phyloP scores from a whole-genome alignment of 2,797 vertebrate species.

The Balearica regulorum region DNA sequence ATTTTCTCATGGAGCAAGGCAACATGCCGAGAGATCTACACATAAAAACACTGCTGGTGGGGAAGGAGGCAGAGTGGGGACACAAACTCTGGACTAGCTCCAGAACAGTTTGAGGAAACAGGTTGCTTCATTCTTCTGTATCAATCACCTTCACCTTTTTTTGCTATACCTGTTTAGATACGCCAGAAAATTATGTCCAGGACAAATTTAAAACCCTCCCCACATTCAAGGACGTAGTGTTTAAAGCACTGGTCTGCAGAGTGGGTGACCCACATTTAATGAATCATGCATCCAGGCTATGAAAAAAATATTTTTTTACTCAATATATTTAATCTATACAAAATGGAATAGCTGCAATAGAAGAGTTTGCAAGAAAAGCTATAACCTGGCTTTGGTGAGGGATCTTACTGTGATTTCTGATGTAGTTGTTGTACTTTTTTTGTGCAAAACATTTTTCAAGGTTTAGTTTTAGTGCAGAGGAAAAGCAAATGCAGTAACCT shows the following conservation, averaged over 20 bases:
- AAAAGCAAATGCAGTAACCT: not conserved
- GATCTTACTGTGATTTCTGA: not conserved
- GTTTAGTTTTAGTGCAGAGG: not conserved
- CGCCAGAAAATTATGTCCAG: not conserved
- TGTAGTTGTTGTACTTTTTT: not conserved
- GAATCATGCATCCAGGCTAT: not conserved
- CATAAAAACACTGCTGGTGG: not conserved
- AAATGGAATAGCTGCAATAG: not conserved
- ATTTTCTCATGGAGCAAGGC: not conserved
- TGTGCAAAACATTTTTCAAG: not conserved
- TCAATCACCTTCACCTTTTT: not conserved
- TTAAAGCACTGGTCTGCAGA: not conserved
- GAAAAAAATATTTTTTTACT: not conserved
- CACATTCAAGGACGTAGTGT: not conserved
- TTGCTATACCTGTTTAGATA: not conserved
- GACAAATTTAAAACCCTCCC: not conserved
- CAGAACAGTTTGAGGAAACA: not conserved
- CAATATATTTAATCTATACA: not conserved
- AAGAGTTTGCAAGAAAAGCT: not conserved
- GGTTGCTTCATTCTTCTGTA: not conserved
- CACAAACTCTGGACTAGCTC: not conserved
- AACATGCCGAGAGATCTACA: accelerated
- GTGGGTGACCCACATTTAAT: not conserved
- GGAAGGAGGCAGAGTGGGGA: not conserved
- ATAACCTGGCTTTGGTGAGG: not conserved